Conservation (phyloP, 2,113 vertebrate genomes). For the Lepidiolamprologus cunningtoni region DNA sequence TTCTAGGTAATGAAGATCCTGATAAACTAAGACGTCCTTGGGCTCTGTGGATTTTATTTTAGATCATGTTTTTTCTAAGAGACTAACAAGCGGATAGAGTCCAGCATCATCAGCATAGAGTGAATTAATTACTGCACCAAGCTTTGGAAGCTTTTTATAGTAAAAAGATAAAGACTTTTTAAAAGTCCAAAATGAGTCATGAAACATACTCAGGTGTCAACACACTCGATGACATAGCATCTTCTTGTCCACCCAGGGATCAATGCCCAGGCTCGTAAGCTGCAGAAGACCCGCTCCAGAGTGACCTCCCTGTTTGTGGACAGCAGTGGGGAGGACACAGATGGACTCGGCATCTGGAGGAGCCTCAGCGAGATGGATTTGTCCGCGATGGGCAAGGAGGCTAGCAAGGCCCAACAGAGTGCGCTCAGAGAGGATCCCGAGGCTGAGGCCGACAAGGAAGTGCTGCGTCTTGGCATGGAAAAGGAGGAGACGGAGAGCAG, state of each 20-base stretch:
- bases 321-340: conserved; percentile 38
- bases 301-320: conserved; percentile 72
- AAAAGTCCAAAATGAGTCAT: neutral
- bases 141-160: neutral
- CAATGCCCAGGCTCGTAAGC: conserved; percentile 68
- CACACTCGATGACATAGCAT: neutral
- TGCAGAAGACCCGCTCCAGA: conserved; percentile 63
- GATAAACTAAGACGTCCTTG: neutral
- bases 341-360: conserved; percentile 64
- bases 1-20: neutral
- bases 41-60: rapidly evolving
- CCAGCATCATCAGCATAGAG: neutral
- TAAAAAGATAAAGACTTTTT: neutral
- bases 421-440: conserved; percentile 45
- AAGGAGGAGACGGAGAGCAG: conserved; percentile 77
- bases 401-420: conserved; percentile 10
- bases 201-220: neutral
- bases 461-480: conserved; percentile 55
- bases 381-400: conserved; percentile 54
- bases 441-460: conserved; percentile 60
- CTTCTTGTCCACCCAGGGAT: conserved; percentile 42
- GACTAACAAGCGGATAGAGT: neutral
- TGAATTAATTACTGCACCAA: neutral
- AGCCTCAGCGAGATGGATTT: conserved; percentile 76
- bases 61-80: neutral